Base-by-base conservation (phyloP, 2,888 invertebrate species). In the Xanthia togata region DNA sequence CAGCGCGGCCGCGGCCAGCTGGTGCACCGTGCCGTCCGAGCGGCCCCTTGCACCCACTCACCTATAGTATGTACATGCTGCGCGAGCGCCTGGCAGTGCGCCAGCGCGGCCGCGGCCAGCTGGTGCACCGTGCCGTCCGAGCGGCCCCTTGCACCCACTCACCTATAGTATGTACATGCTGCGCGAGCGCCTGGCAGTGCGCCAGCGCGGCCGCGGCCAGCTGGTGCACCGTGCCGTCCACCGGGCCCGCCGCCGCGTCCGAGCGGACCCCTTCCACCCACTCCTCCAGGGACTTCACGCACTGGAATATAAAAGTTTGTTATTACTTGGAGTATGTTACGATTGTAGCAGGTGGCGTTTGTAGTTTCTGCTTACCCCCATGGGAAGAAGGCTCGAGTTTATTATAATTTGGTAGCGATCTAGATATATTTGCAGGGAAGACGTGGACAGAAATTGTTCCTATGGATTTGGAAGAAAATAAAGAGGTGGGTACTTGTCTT, bases 151-250 rank as follows among this genome's bases (percentile, higher is more conserved):
- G 2, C 31, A 31, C 31, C 31, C 31, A 31, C 31, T 98, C 31
- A 95, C 98, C 98, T 57, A 98, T 98, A 0, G 98, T 98, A 89
- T 98, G 98, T 59, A 97, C 97, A 90, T 98, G 98, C 77, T 98
- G 98, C 31, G 98, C 97, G 70, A 99, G 96, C 91, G 99, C 98
- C 93, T 99, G 99, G 88, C 99, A 97, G 95, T 99, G 98, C 91
- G 99, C 98, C 87, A 99, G 97, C 64, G 99, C 99, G 91, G 99
- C 99, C 82, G 98, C 99, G 0, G 99, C 99, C 79, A 99, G 97
- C 95, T 99, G 99, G 92, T 99, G 99, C 53, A 99, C 99, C 0
- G 99, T 99, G 79, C 99, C 99, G 97, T 99, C 99, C 92, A 98
- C 98, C 0, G 99, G 99, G 91, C 99, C 97, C 78, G 98, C 97